Percentiles rank a stretch among this genome's conserved stretches.
Conservation (phyloP, 2,888 invertebrate genomes). For the Spatulosminthurus flaviceps region DNA sequence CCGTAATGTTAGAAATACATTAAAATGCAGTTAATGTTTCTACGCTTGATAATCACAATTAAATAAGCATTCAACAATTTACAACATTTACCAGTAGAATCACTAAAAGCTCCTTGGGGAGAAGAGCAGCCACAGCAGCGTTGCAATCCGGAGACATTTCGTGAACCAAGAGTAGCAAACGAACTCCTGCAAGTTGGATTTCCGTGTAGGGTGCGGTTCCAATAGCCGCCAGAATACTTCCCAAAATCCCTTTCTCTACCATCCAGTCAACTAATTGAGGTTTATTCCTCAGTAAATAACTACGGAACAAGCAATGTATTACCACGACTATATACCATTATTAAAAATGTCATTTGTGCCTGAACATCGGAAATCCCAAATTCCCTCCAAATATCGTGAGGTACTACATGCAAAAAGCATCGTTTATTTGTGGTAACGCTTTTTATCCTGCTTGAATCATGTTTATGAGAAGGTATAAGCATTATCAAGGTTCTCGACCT, state of each 20-base stretch:
- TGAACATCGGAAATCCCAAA: too few species aligned
- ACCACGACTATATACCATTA: too few species aligned
- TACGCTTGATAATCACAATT: too few species aligned
- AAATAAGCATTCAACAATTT: not conserved
- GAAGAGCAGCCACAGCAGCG: not conserved
- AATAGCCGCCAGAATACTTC: slow-evolving; percentile 42
- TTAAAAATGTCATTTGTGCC: too few species aligned
- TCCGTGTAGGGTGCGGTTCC: slow-evolving; percentile 36
- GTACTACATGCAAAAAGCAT: too few species aligned
- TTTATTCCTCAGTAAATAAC: slow-evolving; percentile 56
- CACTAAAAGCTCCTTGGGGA: not conserved
- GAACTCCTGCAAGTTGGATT: slow-evolving; percentile 41
- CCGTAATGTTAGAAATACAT: too few species aligned
- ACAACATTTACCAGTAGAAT: not conserved
- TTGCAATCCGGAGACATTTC: not conserved
- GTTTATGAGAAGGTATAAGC: too few species aligned
- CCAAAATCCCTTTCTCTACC: slow-evolving; percentile 47
- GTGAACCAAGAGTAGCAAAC: slow-evolving; percentile 35
- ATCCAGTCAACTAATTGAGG: slow-evolving; percentile 50
- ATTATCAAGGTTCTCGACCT: too few species aligned
- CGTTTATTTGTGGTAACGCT: too few species aligned
- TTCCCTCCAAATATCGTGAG: too few species aligned
- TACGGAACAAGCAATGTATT: slow-evolving; percentile 40
- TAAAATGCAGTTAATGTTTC: too few species aligned
- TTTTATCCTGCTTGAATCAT: too few species aligned